Conservation (phyloP, 2,888 invertebrate species). For the Diabrotica balteata region DNA sequence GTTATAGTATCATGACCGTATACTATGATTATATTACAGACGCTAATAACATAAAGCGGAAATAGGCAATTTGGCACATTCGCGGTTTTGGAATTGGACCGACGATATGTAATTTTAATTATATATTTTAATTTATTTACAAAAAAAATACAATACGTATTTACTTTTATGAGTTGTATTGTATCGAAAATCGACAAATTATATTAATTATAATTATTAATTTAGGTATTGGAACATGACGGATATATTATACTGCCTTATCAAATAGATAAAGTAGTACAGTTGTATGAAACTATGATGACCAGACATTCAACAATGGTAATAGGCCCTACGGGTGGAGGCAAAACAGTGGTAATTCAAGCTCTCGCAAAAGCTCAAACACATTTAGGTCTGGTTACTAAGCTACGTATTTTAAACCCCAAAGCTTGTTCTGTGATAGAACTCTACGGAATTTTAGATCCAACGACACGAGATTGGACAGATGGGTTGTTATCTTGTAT, state of each 20-base stretch:
- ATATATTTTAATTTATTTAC: no score
- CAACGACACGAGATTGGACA: slow-evolving; percentile 88
- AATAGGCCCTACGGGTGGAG: slow-evolving; percentile 92
- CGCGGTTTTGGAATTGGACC: no score
- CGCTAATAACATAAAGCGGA: no score
- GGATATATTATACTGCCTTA: slow-evolving; percentile 73
- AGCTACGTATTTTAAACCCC: slow-evolving; percentile 82
- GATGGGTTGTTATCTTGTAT: slow-evolving; percentile 91
- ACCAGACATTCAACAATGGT: slow-evolving; percentile 91
- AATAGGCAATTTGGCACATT: no score
- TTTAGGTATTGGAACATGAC: slow-evolving; percentile 66
- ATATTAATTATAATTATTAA: background rate
- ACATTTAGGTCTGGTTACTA: slow-evolving; percentile 78
- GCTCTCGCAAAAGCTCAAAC: slow-evolving; percentile 81
- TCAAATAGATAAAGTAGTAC: slow-evolving; percentile 76
- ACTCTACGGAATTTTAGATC: slow-evolving; percentile 87
- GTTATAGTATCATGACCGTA: no score
- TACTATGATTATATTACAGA: no score
- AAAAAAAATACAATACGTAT: no score
- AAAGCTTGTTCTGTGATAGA: slow-evolving; percentile 91
- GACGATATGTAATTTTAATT: no score
- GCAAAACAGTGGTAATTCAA: slow-evolving; percentile 86
- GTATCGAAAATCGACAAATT: no score
- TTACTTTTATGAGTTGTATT: no score
- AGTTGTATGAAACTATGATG: slow-evolving; percentile 95